phyloP scores from a whole-genome alignment of 2,797 vertebrate genomes.

The Mastacembelus armatus region DNA sequence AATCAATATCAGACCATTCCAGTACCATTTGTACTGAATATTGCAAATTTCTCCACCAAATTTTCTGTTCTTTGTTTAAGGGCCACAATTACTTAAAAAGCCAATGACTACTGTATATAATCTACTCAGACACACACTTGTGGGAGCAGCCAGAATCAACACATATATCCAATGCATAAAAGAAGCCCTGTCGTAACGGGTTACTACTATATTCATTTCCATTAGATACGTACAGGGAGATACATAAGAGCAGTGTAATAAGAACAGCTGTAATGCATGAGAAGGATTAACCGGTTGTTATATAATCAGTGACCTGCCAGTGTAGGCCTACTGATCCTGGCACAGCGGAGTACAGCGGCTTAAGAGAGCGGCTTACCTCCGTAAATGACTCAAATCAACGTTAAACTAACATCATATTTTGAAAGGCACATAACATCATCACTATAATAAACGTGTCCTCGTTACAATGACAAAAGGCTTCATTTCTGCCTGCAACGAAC shows the following conservation, averaged over 20 bases:
- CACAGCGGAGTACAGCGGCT: conserved; percentile 64
- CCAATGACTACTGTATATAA: conserved; percentile 18
- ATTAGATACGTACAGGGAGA: conserved; percentile 12
- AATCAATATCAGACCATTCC: too few relatives aligned
- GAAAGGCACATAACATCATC: conserved; percentile 18
- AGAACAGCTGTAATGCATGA: conserved; percentile 55
- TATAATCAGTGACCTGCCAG: conserved; percentile 76
- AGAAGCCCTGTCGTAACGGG: neutral
- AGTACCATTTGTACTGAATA: too few relatives aligned
- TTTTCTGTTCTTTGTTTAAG: neutral
- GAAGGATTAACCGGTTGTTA: conserved; percentile 73
- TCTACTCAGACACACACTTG: conserved; percentile 36
- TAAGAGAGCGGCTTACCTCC: conserved; percentile 72
- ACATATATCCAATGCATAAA: conserved; percentile 12
- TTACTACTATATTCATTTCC: conserved; percentile 22
- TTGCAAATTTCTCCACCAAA: too few relatives aligned
- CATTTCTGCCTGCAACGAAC: neutral
- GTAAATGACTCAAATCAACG: conserved; percentile 54
- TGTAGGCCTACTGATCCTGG: conserved; percentile 72
- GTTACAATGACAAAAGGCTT: neutral
- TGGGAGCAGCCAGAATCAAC: conserved; percentile 14
- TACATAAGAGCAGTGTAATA: conserved; percentile 53
- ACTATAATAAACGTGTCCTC: conserved; percentile 17
- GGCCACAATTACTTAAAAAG: neutral
- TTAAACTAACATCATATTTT: conserved; percentile 49